These are phyloP conservation scores for Biston betularia DNA, from an alignment of 2,888 invertebrate species.

Conservation along the genomic window DNA sequence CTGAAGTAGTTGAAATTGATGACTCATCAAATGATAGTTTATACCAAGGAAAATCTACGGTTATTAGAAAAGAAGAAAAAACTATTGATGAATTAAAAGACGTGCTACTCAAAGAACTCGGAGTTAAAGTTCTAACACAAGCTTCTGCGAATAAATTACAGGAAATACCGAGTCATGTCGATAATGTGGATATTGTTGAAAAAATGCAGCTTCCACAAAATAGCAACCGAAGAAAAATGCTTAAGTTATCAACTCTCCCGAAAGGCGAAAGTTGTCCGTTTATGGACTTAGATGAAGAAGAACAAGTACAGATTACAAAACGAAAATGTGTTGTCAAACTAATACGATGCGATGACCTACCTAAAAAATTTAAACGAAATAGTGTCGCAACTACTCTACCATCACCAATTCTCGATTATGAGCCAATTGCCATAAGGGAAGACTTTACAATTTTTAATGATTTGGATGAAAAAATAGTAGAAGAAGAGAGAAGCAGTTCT, in stretches of 20 bases:
- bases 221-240: background rate
- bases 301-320: conserved; percentile 26
- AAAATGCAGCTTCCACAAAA: background rate
- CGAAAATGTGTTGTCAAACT: conserved; percentile 59
- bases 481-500: conserved; percentile 51
- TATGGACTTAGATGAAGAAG: conserved; percentile 10
- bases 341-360: conserved; percentile 57
- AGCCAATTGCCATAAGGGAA: conserved; percentile 20
- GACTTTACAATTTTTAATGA: conserved; percentile 21
- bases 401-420: conserved; percentile 2
- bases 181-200: conserved; percentile 1
- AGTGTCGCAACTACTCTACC: conserved; percentile 1
- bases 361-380: conserved; percentile 19
- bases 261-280: conserved; percentile 4
- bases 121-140: conserved; percentile 19
- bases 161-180: background rate
- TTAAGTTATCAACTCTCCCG: background rate
- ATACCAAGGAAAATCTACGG: conserved; percentile 2
- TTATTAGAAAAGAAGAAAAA: conserved; percentile 39
- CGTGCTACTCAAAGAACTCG: conserved; percentile 57
- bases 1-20: conserved; percentile 62
- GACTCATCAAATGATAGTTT: conserved; percentile 64
- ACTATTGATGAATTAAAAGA: conserved; percentile 54
- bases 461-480: conserved; percentile 18
- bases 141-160: background rate